These are phyloP conservation scores for Astreopora myriophthalma DNA, from an alignment of 64 coral and sea anemone species.

Conservation along the genomic window DNA sequence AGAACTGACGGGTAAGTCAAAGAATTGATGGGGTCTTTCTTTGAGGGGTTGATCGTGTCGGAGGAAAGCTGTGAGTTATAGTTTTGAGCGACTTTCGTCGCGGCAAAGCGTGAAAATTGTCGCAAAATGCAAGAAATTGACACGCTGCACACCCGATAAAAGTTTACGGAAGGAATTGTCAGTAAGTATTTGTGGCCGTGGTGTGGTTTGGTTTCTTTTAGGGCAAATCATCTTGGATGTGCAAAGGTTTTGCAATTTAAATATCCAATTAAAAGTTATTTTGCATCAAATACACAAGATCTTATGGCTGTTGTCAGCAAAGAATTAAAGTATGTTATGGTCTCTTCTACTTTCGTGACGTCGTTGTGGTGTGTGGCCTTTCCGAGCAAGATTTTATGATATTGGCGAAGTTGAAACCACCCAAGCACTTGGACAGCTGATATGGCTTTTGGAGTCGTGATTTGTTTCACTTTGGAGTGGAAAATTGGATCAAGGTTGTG, in stretches of 20 bases:
- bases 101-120: background rate
- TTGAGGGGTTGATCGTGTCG: background rate
- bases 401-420: background rate
- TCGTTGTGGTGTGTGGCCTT: too few species aligned
- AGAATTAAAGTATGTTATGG: background rate
- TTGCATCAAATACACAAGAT: background rate
- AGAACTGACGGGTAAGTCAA: constrained; percentile 89
- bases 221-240: background rate
- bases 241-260: background rate
- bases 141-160: background rate
- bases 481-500: background rate
- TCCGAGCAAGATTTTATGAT: background rate
- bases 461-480: background rate
- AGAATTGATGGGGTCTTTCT: background rate
- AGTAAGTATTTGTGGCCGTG: constrained; percentile 18
- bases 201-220: background rate
- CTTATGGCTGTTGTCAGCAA: background rate
- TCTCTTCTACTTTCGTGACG: background rate
- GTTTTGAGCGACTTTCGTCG: background rate
- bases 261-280: background rate
- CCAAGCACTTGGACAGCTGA: background rate
- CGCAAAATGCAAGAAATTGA: background rate
- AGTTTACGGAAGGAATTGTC: background rate
- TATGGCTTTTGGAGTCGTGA: background rate
- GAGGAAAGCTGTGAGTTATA: background rate